Conservation (phyloP, 1,140 invertebrate species). For the Choristoneura fumiferana region DNA sequence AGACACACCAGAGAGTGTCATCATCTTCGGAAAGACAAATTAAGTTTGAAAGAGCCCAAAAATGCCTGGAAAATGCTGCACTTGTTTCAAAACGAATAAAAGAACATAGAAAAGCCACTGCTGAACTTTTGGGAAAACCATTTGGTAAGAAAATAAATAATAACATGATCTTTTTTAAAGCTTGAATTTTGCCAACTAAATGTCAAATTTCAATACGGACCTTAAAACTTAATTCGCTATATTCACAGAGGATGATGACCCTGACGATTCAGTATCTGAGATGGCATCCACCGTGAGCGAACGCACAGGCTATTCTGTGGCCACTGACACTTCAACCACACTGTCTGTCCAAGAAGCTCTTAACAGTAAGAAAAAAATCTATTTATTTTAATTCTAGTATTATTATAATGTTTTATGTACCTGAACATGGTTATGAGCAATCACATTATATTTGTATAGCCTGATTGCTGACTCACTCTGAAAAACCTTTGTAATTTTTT, state of each 20-base stretch:
- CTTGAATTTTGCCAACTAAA: too few species aligned
- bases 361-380: constrained; percentile 51
- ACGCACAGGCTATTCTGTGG: constrained; percentile 60
- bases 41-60: constrained; percentile 69
- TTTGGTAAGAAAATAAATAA: constrained; percentile 66
- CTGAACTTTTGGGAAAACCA: constrained; percentile 61
- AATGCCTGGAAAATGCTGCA: constrained; percentile 70
- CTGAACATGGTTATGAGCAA: too few species aligned
- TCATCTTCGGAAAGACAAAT: constrained; percentile 67
- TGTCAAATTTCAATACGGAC: too few species aligned
- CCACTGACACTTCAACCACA: constrained; percentile 61
- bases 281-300: constrained; percentile 69
- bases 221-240: too few species aligned
- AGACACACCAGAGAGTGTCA: constrained; percentile 45
- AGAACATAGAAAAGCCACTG: constrained; percentile 69
- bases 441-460: too few species aligned
- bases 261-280: constrained; percentile 60
- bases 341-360: constrained; percentile 70
- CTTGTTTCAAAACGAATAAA: constrained; percentile 72
- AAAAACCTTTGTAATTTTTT: too few species aligned
- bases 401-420: too few species aligned
- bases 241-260: constrained; percentile 64
- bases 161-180: too few species aligned
- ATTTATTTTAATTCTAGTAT: too few species aligned
- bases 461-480: too few species aligned